These are phyloP conservation scores for Prosapia bicincta DNA, from an alignment of 2,888 invertebrate genomes.

Conservation along the genomic window DNA sequence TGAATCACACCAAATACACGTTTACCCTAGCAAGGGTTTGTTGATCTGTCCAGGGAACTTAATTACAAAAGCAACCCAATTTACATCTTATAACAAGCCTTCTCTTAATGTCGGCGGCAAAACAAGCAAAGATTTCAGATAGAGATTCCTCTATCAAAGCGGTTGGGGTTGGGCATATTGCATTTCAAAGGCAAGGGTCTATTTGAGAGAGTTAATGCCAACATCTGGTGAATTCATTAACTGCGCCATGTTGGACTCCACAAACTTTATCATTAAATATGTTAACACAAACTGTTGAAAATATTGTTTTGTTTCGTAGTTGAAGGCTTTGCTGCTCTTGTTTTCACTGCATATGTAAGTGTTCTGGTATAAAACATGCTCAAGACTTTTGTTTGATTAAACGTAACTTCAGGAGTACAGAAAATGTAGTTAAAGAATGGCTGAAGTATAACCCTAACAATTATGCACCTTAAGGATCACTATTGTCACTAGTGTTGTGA, in stretches of 20 bases:
- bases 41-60: not conserved
- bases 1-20: not conserved
- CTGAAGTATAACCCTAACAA: no score
- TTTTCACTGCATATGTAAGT: no score
- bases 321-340: not conserved
- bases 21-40: not conserved
- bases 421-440: no score
- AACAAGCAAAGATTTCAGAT: not conserved
- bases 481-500: no score
- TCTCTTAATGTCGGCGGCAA: not conserved
- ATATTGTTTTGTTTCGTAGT: not conserved
- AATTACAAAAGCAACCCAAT: not conserved
- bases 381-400: no score
- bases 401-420: no score
- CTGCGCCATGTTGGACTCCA: not conserved
- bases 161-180: not conserved
- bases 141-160: not conserved
- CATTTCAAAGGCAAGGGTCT: not conserved
- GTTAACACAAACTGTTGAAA: not conserved
- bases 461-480: no score
- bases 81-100: not conserved
- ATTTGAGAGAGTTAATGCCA: not conserved
- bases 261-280: slow-evolving; percentile 2
- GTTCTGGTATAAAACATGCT: no score
- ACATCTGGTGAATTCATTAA: not conserved